Percentiles rank a stretch among this genome's conserved stretches.
Evolutionary conservation across 2,888 invertebrate species (phyloP).

Genomic region (Cremastobaeus sp.): DNA sequence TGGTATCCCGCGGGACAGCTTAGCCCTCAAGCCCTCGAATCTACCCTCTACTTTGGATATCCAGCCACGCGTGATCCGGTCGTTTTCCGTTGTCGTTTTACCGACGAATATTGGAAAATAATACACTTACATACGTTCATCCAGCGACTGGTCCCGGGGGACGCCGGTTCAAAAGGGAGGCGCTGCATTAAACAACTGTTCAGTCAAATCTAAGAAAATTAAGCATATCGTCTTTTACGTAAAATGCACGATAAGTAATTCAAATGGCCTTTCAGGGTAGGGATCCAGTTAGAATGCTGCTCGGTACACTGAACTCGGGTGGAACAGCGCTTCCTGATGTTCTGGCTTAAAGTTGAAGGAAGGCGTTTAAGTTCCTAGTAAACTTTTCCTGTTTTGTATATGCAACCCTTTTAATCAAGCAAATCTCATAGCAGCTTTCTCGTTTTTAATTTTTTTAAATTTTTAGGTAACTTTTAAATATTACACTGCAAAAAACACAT

Average conservation of each 20-base stretch:
- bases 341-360: too few relatives aligned
- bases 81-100: constrained; percentile 62
- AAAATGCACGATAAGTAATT: constrained; percentile 8
- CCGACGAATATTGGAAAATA: constrained; percentile 75
- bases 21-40: constrained; percentile 66
- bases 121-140: constrained; percentile 71
- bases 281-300: too few relatives aligned
- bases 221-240: constrained; percentile 19
- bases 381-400: too few relatives aligned
- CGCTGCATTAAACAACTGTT: constrained; percentile 47
- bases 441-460: too few relatives aligned
- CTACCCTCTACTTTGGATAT: constrained; percentile 69
- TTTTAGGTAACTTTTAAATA: too few relatives aligned
- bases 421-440: too few relatives aligned
- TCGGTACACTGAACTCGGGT: too few relatives aligned
- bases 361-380: too few relatives aligned
- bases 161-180: constrained; percentile 56
- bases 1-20: constrained; percentile 74
- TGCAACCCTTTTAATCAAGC: too few relatives aligned
- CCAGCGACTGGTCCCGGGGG: constrained; percentile 61
- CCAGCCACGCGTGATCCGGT: constrained; percentile 70
- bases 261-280: not conserved
- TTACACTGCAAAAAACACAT: too few relatives aligned
- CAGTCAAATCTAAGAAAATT: constrained; percentile 46
- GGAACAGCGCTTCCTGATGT: too few relatives aligned